Evolutionary conservation across 2,888 invertebrate genomes (phyloP).

Genomic region (Bembecia ichneumoniformis): DNA sequence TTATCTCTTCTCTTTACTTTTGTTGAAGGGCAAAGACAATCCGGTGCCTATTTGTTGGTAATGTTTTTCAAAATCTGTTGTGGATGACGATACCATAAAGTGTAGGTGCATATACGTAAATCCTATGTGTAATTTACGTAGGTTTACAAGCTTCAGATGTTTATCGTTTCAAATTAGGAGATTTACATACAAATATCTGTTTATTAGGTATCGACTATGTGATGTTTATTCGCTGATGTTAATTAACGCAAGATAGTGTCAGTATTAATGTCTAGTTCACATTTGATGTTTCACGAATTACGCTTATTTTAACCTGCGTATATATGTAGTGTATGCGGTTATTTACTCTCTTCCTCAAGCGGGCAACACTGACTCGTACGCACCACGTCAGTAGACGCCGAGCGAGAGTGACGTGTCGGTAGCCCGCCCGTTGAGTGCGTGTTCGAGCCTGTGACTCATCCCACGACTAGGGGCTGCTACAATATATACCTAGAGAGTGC

Average conservation of each 20-base stretch:
- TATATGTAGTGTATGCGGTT: too few relatives aligned
- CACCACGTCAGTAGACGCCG: too few relatives aligned
- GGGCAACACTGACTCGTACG: too few relatives aligned
- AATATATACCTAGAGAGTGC: constrained; percentile 73
- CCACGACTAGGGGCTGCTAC: too few relatives aligned
- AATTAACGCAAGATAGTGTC: constrained; percentile 32
- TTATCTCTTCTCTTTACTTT: constrained; percentile 21
- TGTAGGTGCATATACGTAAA: constrained; percentile 34
- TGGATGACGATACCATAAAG: constrained; percentile 66
- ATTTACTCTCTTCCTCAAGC: too few relatives aligned
- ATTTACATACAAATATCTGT: constrained; percentile 21
- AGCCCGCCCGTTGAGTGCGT: too few relatives aligned
- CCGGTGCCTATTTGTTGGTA: constrained; percentile 41
- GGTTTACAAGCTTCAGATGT: constrained; percentile 31
- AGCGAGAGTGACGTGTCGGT: too few relatives aligned
- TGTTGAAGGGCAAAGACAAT: constrained; percentile 27
- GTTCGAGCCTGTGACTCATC: too few relatives aligned
- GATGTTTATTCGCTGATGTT: constrained; percentile 30
- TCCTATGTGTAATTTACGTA: constrained; percentile 49
- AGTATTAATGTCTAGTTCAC: constrained; percentile 38
- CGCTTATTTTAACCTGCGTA: constrained; percentile 69
- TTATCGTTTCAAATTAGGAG: constrained; percentile 22
- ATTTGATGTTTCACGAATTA: constrained; percentile 62
- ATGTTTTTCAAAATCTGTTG: constrained; percentile 44
- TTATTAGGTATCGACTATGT: constrained; percentile 20